Base-by-base conservation (phyloP, 2,113 vertebrate genomes). In the Oxyruncus cristatus region DNA sequence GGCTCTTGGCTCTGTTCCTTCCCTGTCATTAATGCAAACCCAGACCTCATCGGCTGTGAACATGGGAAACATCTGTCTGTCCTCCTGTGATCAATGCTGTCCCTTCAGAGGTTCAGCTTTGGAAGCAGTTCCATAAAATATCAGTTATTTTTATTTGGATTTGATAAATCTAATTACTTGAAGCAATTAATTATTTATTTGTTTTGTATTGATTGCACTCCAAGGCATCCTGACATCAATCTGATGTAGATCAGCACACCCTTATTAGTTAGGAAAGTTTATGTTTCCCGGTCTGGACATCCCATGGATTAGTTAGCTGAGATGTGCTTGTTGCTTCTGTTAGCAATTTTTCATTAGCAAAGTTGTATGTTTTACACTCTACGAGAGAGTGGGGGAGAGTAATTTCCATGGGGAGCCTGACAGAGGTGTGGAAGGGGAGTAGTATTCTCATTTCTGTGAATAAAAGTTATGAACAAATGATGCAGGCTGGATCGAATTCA, bases 151-250 rank as follows among this genome's bases (percentile, higher is more conserved):
- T 97, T 97, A 97, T 96, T 97, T 95, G 92, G 86, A 92, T 97
- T 97, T 97, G 96, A 97, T 97, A 96, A 93, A 97, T 97, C 90
- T 97, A 97, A 98, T 97, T 97, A 97, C 97, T 97, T 96, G 94
- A 85, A 88, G 65, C 95, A 95, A 97, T 98, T 97, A 98, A 97
- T 97, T 97, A 98, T 98, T 97, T 97, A 98, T 97, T 96, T 96
- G 89, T 86, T 96, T 92, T 79, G 68, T 97, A 97, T 97, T 90
- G 97, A 97, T 96, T 92, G 82, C 42, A 61, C 93, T 96, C 67
- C 27, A 55, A 95, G 94, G 96, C 95, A 73, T 96, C 72, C 72
- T 86, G 89, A 50, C 85, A 93, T 93, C 91, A 96, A 62, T 96
- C 94, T 92, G 88, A 52, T 89, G 78, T 89, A 62, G 93, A 94